A percentile compares a stretch with the other conserved stretches of the same genome.
Conservation (phyloP, 2,888 invertebrate genomes). For the Ligdia adustata region DNA sequence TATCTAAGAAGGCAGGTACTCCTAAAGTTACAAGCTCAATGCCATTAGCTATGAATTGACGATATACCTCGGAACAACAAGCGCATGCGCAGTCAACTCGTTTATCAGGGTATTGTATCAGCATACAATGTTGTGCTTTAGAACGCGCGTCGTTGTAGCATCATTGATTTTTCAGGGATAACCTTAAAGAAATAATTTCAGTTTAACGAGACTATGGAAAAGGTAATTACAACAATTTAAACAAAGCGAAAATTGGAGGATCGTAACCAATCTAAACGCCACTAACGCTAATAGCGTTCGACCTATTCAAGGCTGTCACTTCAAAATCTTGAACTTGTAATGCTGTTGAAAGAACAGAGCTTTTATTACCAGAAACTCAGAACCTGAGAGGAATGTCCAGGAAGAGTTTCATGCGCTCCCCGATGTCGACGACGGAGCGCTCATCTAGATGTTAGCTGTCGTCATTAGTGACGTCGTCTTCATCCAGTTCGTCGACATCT, state of each 20-base stretch:
- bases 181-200: too few species aligned
- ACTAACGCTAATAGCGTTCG: too few species aligned
- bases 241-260: too few species aligned
- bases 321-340: too few species aligned
- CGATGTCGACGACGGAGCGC: conserved; percentile 81
- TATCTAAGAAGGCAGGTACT: neutral
- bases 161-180: too few species aligned
- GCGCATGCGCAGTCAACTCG: conserved; percentile 7
- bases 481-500: conserved; percentile 55
- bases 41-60: conserved; percentile 5
- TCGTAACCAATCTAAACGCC: too few species aligned
- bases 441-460: conserved; percentile 85
- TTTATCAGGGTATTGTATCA: conserved; percentile 2
- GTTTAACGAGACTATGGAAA: too few species aligned
- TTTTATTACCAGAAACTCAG: conserved; percentile 50
- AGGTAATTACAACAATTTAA: too few species aligned
- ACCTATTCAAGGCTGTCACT: too few species aligned
- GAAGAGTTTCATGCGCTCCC: conserved; percentile 82
- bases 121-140: conserved; percentile 2
- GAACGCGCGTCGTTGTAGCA: neutral
- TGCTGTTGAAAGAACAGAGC: too few species aligned
- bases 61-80: conserved; percentile 3
- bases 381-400: conserved; percentile 85
- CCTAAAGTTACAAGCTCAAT: conserved; percentile 2
- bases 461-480: conserved; percentile 52